phyloP scores from a whole-genome alignment of 2,888 invertebrate species.

The Atethmia centrago region DNA sequence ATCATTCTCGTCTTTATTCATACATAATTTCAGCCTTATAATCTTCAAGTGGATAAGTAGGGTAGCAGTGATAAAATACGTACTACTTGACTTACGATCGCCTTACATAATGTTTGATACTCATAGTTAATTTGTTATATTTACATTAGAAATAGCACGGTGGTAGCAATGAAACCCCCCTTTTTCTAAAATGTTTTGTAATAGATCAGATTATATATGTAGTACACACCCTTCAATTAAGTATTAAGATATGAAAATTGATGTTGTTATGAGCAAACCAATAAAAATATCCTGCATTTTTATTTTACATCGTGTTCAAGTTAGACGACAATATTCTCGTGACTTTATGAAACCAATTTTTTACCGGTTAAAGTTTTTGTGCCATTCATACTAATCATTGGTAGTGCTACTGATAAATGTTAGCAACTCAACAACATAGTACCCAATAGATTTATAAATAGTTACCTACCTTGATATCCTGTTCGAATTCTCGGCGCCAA shows the following conservation, averaged over 20 bases:
- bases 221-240: neutral
- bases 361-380: constrained; percentile 29
- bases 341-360: constrained; percentile 17
- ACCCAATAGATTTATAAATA: constrained; percentile 43
- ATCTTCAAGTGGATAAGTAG: constrained; percentile 22
- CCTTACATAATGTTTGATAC: neutral
- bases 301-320: constrained; percentile 15
- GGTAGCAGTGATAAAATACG: constrained; percentile 19
- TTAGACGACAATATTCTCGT: constrained; percentile 18
- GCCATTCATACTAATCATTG: constrained; percentile 11
- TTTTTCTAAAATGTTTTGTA: neutral
- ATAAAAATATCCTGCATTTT: constrained; percentile 18
- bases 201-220: neutral
- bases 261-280: neutral
- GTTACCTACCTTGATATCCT: constrained; percentile 62
- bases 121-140: neutral
- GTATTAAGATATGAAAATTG: neutral
- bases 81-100: neutral
- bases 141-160: neutral
- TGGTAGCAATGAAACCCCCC: neutral
- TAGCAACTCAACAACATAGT: constrained; percentile 32
- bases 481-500: constrained; percentile 39
- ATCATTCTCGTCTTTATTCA: constrained; percentile 36
- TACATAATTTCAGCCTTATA: constrained; percentile 34
- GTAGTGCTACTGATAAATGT: constrained; percentile 36